A percentile compares a stretch with the other conserved stretches of the same genome.
Evolutionary conservation across 2,797 vertebrate species (phyloP).

Genomic region (Acanthurus leucopareius): DNA sequence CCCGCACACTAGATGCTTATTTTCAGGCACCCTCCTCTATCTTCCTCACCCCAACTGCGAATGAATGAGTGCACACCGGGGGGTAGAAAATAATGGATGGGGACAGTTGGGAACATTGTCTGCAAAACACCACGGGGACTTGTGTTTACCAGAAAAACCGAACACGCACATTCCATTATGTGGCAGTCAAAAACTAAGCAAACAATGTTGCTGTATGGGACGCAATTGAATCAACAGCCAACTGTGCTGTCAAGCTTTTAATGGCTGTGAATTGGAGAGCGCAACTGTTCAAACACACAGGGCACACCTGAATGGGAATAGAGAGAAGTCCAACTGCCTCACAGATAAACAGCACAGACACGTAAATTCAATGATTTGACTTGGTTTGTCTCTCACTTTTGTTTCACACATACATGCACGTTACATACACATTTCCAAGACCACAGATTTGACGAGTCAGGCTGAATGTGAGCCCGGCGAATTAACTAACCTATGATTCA

Average conservation of each 20-base stretch:
- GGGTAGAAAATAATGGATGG: conserved; percentile 71
- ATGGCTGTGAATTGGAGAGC: conserved; percentile 40
- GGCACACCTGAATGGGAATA: conserved; percentile 43
- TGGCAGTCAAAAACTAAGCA: conserved; percentile 57
- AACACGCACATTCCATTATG: conserved; percentile 72
- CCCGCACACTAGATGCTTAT: conserved; percentile 54
- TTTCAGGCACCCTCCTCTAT: conserved; percentile 60
- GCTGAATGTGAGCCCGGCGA: conserved; percentile 18
- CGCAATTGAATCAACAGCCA: conserved; percentile 61
- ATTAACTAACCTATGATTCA: conserved; percentile 74
- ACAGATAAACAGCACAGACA: conserved; percentile 17
- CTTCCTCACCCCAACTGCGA: conserved; percentile 59
- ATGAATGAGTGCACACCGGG: conserved; percentile 69
- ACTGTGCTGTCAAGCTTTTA: conserved; percentile 65
- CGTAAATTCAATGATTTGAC: conserved; percentile 22
- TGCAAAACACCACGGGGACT: conserved; percentile 64
- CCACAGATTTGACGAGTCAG: conserved; percentile 4
- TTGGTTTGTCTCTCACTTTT: conserved; percentile 27
- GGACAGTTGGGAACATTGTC: conserved; percentile 70
- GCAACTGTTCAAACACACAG: conserved; percentile 25
- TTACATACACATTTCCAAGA: conserved; percentile 4
- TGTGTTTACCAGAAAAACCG: conserved; percentile 64
- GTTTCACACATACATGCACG: neutral
- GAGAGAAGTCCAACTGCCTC: conserved; percentile 42
- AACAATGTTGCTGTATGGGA: conserved; percentile 52